Conservation (phyloP, 2,888 invertebrate genomes). For the Myathropa florea region DNA sequence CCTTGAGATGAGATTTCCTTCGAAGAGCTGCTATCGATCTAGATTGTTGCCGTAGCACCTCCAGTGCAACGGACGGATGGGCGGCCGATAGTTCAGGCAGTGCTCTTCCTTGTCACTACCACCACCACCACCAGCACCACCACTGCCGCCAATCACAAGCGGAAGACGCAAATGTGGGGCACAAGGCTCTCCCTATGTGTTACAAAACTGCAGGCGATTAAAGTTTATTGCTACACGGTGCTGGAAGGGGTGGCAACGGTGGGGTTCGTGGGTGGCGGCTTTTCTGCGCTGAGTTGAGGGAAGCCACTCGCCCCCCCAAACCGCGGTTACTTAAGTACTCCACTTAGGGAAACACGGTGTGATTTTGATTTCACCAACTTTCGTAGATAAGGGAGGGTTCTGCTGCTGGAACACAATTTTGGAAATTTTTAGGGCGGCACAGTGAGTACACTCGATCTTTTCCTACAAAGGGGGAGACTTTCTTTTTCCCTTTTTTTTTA, state of each 20-base stretch:
- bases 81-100: constrained; percentile 28
- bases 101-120: background rate
- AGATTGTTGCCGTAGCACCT: constrained; percentile 91
- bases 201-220: constrained; percentile 67
- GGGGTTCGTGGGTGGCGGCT: constrained; percentile 4
- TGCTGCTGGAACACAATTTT: constrained; percentile 23
- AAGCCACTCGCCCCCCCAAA: constrained; percentile 8
- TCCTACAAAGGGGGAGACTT: constrained; percentile 9
- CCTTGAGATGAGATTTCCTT: constrained; percentile 80
- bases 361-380: constrained; percentile 40
- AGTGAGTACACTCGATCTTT: constrained; percentile 24
- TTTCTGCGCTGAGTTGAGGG: background rate
- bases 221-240: constrained; percentile 65
- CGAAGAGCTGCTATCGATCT: constrained; percentile 90
- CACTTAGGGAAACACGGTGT: constrained; percentile 40
- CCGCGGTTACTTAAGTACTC: constrained; percentile 31
- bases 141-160: constrained; percentile 12
- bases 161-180: constrained; percentile 56
- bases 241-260: constrained; percentile 3
- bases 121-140: background rate
- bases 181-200: constrained; percentile 32
- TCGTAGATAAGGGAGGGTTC: constrained; percentile 44
- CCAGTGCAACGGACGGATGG: constrained; percentile 82
- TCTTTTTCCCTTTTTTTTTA: constrained; percentile 38
- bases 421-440: constrained; percentile 40